phyloP scores from a whole-genome alignment of 2,113 vertebrate genomes.

The Alouatta palliata region DNA sequence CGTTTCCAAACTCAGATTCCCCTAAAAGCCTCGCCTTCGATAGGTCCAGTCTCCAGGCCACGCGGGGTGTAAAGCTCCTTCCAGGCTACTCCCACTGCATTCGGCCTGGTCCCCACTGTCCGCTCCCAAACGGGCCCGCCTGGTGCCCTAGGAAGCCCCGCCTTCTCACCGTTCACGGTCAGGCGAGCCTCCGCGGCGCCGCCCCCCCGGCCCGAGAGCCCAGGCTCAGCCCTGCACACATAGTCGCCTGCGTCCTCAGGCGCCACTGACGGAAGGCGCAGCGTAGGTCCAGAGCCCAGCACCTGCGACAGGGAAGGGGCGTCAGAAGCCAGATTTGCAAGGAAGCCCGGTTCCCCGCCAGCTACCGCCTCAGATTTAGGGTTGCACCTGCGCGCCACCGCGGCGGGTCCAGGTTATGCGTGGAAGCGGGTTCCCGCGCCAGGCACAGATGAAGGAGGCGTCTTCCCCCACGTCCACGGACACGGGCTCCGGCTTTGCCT shows the following conservation, averaged over 20 bases:
- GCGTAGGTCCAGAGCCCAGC: conserved; percentile 90
- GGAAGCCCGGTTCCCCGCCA: not conserved
- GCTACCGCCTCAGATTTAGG: not conserved
- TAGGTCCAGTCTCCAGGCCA: not conserved
- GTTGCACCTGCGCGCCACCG: conserved; percentile 88
- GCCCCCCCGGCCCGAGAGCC: conserved; percentile 87
- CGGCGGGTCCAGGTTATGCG: conserved; percentile 92
- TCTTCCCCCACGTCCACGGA: conserved; percentile 90
- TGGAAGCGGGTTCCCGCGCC: conserved; percentile 93
- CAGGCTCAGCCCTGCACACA: conserved; percentile 89
- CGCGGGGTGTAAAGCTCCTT: accelerated
- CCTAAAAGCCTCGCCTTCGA: not conserved
- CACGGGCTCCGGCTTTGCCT: conserved; percentile 88
- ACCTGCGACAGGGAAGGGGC: conserved; percentile 83
- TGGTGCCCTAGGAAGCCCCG: not conserved
- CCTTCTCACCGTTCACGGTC: conserved; percentile 90
- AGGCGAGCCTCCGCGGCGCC: conserved; percentile 89
- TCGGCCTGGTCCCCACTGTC: not conserved
- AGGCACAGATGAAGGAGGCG: conserved; percentile 91
- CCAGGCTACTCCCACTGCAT: not conserved
- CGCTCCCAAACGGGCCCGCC: not conserved
- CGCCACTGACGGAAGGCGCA: conserved; percentile 89
- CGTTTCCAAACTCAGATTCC: not conserved
- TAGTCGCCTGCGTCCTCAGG: conserved; percentile 91
- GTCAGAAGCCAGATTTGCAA: not conserved